Evolutionary conservation across 1,140 invertebrate genomes (phyloP).

Genomic region (Drosophila grimshawi): DNA sequence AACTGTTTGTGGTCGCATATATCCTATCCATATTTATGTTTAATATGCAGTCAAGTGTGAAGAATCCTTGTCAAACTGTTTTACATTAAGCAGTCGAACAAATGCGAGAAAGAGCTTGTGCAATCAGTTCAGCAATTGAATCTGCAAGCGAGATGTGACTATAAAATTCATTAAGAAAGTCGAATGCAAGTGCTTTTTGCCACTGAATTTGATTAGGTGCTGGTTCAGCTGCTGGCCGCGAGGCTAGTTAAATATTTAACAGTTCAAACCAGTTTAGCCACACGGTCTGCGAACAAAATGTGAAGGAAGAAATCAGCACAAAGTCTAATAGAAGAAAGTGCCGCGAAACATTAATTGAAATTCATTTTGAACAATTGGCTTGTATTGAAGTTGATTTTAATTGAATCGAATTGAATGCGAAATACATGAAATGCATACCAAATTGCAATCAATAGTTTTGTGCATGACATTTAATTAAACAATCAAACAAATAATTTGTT

Average conservation of each 20-base stretch:
- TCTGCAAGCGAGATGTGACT: conserved; percentile 41
- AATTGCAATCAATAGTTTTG: conserved; percentile 24
- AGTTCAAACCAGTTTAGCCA: conserved; percentile 68
- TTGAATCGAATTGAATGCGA: conserved; percentile 34
- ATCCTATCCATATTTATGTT: not conserved
- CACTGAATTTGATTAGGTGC: conserved; percentile 63
- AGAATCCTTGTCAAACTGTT: not conserved
- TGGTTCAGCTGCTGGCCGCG: conserved; percentile 44
- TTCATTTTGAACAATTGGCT: conserved; percentile 73
- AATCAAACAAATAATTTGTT: conserved; percentile 8
- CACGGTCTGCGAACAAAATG: conserved; percentile 48
- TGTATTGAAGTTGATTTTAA: conserved; percentile 42
- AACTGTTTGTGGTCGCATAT: conserved; percentile 24
- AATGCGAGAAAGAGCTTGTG: conserved; percentile 13
- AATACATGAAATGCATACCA: conserved; percentile 21
- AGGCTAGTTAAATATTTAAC: conserved; percentile 79
- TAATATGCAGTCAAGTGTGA: not conserved
- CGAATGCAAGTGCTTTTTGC: conserved; percentile 37
- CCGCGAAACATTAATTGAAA: conserved; percentile 75
- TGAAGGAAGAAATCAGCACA: conserved; percentile 9
- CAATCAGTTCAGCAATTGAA: conserved; percentile 50
- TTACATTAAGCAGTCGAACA: too few relatives aligned
- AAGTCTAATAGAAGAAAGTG: conserved; percentile 26
- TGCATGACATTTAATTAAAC: conserved; percentile 35
- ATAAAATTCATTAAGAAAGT: conserved; percentile 82